Evolutionary conservation across 2,888 invertebrate species (phyloP), one percentile per base, ranked within the genome.

Genomic region (Rosalia funebris): DNA sequence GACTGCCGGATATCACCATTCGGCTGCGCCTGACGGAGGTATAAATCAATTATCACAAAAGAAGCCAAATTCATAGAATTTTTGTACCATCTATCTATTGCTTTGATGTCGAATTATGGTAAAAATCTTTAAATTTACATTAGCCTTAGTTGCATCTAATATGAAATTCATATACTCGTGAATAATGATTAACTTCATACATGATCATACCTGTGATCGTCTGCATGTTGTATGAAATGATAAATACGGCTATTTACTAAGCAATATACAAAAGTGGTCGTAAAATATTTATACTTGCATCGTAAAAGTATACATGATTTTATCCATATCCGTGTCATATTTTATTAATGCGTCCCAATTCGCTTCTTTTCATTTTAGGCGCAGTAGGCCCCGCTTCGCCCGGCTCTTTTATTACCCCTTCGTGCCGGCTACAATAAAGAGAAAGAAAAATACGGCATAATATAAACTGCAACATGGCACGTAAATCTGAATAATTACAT

Each of bases 401-500:
- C 19, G 44, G 12, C 46, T 20, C 46, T 16, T 46, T 46, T 46
- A 46, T 46, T 31, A 32, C 25, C 16, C 46, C 9, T 46, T 46
- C 46, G 46, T 46, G 46, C 32, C 46, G 25, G 46, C 16, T 32
- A 32, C 25, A 16, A 46, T 32, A 46, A 46, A 25, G 25, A 46
- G 25, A 42, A 44, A 25, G 25, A 14, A 46, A 46, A 46, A 32
- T 19, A n/a, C 25, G 25, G 11, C 46, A 46, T 14, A 32, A 16
- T 32, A 46, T 32, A 46, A 46, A 46, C 25, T 46, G 46, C 32
- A 46, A 46, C 46, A 31, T 32, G 46, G 32, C 46, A 46, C 46
- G 46, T 32, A 32, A 46, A 46, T 46, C 46, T 46, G 25, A 32
- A 46, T 46, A 46, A 46, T 46, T 46, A 32, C 46, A 32, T 46